Evolutionary conservation across 2,888 invertebrate species (phyloP).

Genomic region (Smittia aterrima): DNA sequence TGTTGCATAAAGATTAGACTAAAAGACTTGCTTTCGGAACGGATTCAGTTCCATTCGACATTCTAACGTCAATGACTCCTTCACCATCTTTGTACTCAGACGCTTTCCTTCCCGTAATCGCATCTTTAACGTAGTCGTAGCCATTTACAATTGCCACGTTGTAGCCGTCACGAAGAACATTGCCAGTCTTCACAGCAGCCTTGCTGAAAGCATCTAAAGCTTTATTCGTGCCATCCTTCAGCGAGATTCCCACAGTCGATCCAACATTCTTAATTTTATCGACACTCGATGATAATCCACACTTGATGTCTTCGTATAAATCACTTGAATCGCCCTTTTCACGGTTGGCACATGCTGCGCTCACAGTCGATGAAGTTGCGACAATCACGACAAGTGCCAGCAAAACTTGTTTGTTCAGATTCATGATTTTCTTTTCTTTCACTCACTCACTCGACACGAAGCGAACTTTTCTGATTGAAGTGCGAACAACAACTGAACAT

Average conservation of each 20-base stretch:
- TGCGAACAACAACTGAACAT: slow-evolving; percentile 10
- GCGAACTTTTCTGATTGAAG: background rate
- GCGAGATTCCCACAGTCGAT: background rate
- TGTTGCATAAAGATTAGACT: no score
- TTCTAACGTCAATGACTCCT: background rate
- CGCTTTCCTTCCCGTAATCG: background rate
- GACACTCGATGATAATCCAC: background rate
- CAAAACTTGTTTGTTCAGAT: slow-evolving; percentile 16
- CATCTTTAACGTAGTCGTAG: background rate
- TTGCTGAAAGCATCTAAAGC: background rate
- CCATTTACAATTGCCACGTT: background rate
- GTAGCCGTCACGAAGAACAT: background rate
- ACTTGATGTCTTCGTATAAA: slow-evolving; percentile 14
- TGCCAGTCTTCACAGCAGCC: slow-evolving; percentile 14
- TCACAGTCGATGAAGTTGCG: background rate
- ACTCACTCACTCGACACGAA: background rate
- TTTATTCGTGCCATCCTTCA: background rate
- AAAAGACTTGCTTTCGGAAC: no score
- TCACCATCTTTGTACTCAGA: background rate
- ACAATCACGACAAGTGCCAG: background rate
- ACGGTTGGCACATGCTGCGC: slow-evolving; percentile 24
- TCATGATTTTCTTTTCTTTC: background rate
- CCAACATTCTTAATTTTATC: slow-evolving; percentile 6
- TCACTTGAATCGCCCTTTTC: slow-evolving; percentile 18
- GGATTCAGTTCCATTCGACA: no score